phyloP scores from a whole-genome alignment of 2,113 vertebrate species.

The Cichladusa arquata region DNA sequence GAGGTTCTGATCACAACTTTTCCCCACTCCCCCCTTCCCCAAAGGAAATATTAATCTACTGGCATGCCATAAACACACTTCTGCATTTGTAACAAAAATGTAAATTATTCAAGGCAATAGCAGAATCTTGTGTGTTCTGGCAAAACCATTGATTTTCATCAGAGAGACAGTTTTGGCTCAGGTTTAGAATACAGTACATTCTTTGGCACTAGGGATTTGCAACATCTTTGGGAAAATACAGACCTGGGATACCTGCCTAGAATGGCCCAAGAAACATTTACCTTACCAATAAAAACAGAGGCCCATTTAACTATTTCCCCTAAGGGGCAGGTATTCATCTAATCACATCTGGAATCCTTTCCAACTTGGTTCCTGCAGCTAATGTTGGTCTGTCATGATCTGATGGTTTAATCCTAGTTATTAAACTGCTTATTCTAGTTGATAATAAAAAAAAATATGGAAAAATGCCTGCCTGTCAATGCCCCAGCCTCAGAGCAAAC shows the following conservation, averaged over 20 bases:
- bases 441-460: constrained; percentile 55
- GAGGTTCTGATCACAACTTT: background rate
- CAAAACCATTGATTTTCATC: background rate
- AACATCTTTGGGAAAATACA: background rate
- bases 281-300: constrained; percentile 23
- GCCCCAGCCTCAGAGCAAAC: constrained; percentile 39
- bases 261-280: constrained; percentile 25
- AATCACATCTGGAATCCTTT: constrained; percentile 61
- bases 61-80: background rate
- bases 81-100: background rate
- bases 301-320: constrained; percentile 13
- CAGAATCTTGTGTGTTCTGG: background rate
- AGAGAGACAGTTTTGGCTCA: background rate
- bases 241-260: background rate
- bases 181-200: background rate
- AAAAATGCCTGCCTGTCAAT: constrained; percentile 40
- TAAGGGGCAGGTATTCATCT: constrained; percentile 55
- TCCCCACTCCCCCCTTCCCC: background rate
- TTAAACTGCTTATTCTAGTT: constrained; percentile 58
- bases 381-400: constrained; percentile 56
- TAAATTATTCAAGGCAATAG: background rate
- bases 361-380: constrained; percentile 36
- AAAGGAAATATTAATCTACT: background rate
- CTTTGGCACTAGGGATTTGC: background rate
- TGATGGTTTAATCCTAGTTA: constrained; percentile 72